Evolutionary conservation across 2,888 invertebrate species (phyloP), one percentile per base, ranked within the genome.

Genomic region (Drosophila mettleri): DNA sequence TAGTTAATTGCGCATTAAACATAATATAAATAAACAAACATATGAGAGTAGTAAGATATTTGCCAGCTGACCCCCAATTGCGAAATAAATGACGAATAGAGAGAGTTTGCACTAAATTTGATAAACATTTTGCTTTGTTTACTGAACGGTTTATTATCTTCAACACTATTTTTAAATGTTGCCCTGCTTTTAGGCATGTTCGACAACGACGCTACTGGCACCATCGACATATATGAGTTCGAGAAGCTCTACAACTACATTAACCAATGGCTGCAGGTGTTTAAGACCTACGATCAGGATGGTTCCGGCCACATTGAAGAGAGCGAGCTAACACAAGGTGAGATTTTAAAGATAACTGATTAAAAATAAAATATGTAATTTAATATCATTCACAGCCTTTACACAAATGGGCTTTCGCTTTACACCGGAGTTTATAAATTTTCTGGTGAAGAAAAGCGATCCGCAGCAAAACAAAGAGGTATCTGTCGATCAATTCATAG

Each of bases 341-440:
- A 76, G 6, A 7, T 24, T 12, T 7, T 29, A 12, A 27, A 5
- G 2, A 9, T 20, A n/a, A 22, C 5, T 14, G 8, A 48, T 2
- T 1, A 10, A 4, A 20, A 9, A 48, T 20, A 2, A 5, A 10
- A 20, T 29, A 9, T 45, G 14, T 31, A 1, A 46, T 14, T 9
- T 14, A 22, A 31, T 22, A 20, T 48, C 63, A 52, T 38, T 90
- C 89, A 59, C 93, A 95, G 98, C 98, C 5, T 93, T 97, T 52
- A 93, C 94, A 33, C 96, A 97, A 93, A 98, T 98, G 98, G 98
- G 98, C 34, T 98, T 97, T 89, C 94, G 95, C 48, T 95, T 98
- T 83, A 94, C 96, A 12, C 95, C 95, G 0, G 95, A 96, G 31
- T 98, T 98, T 89, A 93, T 96, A 12, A 94, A 93, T 65, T 95